Percentiles rank a stretch among this genome's conserved stretches.
These are phyloP conservation scores for Onychomys torridus DNA, from an alignment of 2,797 vertebrate genomes.

Conservation along the genomic window DNA sequence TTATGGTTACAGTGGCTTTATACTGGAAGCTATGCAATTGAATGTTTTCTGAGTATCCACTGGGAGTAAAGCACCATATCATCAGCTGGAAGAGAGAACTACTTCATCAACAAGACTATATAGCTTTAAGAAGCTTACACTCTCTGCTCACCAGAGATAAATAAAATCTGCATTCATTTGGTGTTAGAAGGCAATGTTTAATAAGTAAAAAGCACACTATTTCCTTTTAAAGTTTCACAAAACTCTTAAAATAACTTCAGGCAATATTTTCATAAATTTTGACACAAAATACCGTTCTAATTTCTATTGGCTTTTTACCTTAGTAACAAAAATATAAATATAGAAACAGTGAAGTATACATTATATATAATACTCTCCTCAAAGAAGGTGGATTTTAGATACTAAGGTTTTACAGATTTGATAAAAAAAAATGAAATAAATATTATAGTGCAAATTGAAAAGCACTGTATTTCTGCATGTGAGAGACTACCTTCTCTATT, in stretches of 20 bases:
- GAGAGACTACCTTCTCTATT: background rate
- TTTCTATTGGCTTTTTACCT: background rate
- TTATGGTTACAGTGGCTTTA: background rate
- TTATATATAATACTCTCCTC: background rate
- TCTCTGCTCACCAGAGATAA: constrained; percentile 6
- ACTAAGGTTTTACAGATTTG: background rate
- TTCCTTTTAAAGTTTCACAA: background rate
- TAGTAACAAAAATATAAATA: background rate
- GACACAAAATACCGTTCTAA: background rate
- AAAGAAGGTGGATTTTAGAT: background rate
- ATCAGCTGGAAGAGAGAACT: background rate
- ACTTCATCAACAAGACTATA: background rate
- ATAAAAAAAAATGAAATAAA: background rate
- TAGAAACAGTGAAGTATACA: background rate
- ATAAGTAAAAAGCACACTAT: background rate
- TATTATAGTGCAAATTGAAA: background rate
- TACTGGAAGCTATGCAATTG: background rate
- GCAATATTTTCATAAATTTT: background rate
- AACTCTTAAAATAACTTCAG: background rate
- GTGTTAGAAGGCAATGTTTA: background rate
- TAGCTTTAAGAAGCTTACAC: constrained; percentile 12
- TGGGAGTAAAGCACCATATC: background rate
- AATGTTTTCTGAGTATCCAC: background rate
- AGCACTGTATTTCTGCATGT: background rate
- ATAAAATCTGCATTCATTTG: constrained; percentile 12